These are phyloP conservation scores for Automeris io DNA, from an alignment of 2,888 invertebrate species.

Conservation along the genomic window DNA sequence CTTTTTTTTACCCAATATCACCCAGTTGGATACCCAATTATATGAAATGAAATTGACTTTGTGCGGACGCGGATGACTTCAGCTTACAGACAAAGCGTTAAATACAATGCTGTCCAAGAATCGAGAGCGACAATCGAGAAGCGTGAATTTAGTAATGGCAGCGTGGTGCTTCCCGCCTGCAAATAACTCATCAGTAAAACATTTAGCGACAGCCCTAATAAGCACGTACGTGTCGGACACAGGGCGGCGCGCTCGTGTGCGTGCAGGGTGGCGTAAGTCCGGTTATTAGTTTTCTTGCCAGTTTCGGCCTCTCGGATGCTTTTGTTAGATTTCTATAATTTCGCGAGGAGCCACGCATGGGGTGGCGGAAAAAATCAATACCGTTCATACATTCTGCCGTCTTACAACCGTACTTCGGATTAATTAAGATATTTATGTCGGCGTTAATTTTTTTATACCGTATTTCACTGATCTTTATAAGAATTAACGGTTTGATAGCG, in stretches of 20 bases:
- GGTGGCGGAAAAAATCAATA: conserved; percentile 43
- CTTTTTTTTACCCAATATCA: too few species aligned
- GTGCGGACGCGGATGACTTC: too few species aligned
- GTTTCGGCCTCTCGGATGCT: conserved; percentile 60
- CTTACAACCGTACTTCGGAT: conserved; percentile 1
- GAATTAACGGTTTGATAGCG: too few species aligned
- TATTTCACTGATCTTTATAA: too few species aligned
- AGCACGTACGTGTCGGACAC: background rate
- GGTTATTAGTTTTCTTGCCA: conserved; percentile 76
- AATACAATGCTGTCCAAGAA: too few species aligned
- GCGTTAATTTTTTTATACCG: too few species aligned
- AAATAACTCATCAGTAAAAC: background rate
- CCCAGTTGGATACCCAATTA: too few species aligned
- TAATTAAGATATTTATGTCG: conserved; percentile 5
- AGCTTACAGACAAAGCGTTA: too few species aligned
- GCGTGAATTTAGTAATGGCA: too few species aligned
- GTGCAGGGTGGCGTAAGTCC: conserved; percentile 54
- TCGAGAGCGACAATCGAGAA: too few species aligned
- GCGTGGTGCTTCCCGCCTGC: too few species aligned
- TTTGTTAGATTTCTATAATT: conserved; percentile 77
- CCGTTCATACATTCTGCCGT: conserved; percentile 5
- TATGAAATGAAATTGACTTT: too few species aligned
- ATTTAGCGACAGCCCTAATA: conserved; percentile 13
- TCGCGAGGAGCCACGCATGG: conserved; percentile 39
- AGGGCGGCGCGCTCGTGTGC: conserved; percentile 16